Conservation (phyloP, 2,888 invertebrate species). For the Alitta virens region DNA sequence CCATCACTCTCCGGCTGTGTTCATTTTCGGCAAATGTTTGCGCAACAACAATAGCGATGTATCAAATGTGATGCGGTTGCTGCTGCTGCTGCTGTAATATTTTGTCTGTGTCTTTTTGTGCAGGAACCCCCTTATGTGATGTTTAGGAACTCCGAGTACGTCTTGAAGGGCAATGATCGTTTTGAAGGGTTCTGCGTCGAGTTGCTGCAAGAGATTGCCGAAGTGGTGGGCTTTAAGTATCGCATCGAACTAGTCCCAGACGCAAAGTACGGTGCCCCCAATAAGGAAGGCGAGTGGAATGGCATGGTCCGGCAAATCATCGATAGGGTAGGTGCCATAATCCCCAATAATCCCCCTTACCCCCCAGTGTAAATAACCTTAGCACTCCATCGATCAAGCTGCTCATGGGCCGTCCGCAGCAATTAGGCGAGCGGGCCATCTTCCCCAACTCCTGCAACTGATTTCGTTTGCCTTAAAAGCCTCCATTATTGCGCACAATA, state of each 20-base stretch:
- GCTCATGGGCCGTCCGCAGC: not conserved
- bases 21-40: too few relatives aligned
- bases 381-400: not conserved
- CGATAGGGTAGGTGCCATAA: constrained; percentile 46
- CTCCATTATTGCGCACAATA: too few relatives aligned
- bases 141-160: constrained; percentile 63
- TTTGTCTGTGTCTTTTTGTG: too few relatives aligned
- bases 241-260: constrained; percentile 54
- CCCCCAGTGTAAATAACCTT: not conserved
- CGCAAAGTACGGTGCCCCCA: constrained; percentile 51
- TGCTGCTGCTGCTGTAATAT: too few relatives aligned
- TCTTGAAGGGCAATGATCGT: constrained; percentile 73
- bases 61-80: too few relatives aligned
- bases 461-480: too few relatives aligned
- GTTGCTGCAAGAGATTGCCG: constrained; percentile 76
- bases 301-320: constrained; percentile 62
- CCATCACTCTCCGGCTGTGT: too few relatives aligned
- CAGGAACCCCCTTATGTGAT: constrained; percentile 59
- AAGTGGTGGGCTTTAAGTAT: constrained; percentile 78
- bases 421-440: not conserved
- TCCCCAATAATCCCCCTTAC: not conserved
- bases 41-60: too few relatives aligned
- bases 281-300: constrained; percentile 60
- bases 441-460: too few relatives aligned
- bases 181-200: constrained; percentile 74